Evolutionary conservation across 2,888 invertebrate genomes (phyloP).

Genomic region (Ramazzottius varieornatus): DNA sequence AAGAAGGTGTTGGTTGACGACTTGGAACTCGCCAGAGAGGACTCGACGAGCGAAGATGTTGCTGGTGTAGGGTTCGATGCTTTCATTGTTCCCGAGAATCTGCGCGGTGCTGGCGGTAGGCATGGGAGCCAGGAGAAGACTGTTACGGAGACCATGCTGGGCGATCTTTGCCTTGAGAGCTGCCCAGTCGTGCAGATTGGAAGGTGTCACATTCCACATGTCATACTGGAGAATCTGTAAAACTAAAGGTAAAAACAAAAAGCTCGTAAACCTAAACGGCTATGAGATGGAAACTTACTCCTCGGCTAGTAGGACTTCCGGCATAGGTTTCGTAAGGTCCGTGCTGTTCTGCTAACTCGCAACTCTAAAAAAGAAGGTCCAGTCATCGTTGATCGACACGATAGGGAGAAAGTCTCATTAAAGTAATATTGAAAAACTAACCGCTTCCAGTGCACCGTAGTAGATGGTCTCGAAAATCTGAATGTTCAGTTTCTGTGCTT

Average conservation of each 20-base stretch:
- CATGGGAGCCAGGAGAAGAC: slow-evolving; percentile 80
- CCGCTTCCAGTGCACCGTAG: slow-evolving; percentile 72
- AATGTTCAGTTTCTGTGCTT: slow-evolving; percentile 58
- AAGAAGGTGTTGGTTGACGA: slow-evolving; percentile 82
- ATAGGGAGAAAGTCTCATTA: background rate
- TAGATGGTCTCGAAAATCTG: slow-evolving; percentile 96
- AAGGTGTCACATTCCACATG: slow-evolving; percentile 77
- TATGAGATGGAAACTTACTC: slow-evolving; percentile 27
- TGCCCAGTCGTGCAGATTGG: slow-evolving; percentile 66
- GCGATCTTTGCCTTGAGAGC: slow-evolving; percentile 54
- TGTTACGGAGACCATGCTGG: slow-evolving; percentile 67
- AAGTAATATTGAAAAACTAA: background rate
- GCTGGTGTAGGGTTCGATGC: slow-evolving; percentile 88
- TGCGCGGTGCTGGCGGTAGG: slow-evolving; percentile 97
- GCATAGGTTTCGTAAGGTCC: slow-evolving; percentile 72
- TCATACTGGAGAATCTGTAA: slow-evolving; percentile 68
- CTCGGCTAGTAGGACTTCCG: slow-evolving; percentile 76
- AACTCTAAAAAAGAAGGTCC: slow-evolving; percentile 31
- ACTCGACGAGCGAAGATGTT: slow-evolving; percentile 84
- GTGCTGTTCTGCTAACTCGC: slow-evolving; percentile 55
- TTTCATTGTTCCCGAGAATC: slow-evolving; percentile 94
- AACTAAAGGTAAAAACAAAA: background rate
- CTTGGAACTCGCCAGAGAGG: slow-evolving; percentile 69
- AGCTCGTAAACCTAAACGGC: background rate
- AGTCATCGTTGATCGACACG: background rate